Evolutionary conservation across 2,888 invertebrate species (phyloP), one percentile per base, ranked within the genome.

Genomic region (Orthosia incerta): DNA sequence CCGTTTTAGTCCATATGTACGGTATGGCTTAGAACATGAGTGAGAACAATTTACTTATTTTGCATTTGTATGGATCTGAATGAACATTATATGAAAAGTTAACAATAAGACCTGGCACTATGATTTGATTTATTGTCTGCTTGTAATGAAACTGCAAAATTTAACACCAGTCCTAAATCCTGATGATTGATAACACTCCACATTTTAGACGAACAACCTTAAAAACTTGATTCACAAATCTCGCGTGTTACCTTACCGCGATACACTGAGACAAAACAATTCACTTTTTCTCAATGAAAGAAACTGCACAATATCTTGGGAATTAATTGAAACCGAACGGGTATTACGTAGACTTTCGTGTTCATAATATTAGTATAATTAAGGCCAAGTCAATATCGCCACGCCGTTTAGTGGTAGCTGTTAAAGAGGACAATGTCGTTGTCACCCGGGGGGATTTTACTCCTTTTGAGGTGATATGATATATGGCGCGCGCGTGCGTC

Each of bases 391-490:
- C 48, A 65, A 74, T 85, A 83, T 75, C 72, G 77, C 76, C 76
- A 83, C 80, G 79, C 82, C 78, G 83, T 80, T 65, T 39, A 70
- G 50, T 62, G 48, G 59, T 61, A 66, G 61, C 66, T 57, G 78
- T 16, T 84, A 92, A 89, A 78, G 89, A 83, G 91, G 89, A 80
- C 92, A 90, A 86, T 88, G 90, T 87, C 89, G 83, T 63, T 72
- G 75, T 66, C 76, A 83, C 91, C 87, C 90, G 73, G 79, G 91
- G 92, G 92, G 88, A 81, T 89, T 88, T 88, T 89, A 87, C 87
- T 89, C 87, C 90, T 88, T 84, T 85, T 89, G 83, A 74, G 83
- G 85, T 73, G 65, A 69, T 77, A 75, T 78, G 83, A 83, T 77
- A 84, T 86, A 86, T 78, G 71, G 76, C 59, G 13, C 55, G 62